Percentiles rank a stretch among this genome's conserved stretches.
phyloP scores from a whole-genome alignment of 1,140 invertebrate genomes.

The Odontomachus brunneus region DNA sequence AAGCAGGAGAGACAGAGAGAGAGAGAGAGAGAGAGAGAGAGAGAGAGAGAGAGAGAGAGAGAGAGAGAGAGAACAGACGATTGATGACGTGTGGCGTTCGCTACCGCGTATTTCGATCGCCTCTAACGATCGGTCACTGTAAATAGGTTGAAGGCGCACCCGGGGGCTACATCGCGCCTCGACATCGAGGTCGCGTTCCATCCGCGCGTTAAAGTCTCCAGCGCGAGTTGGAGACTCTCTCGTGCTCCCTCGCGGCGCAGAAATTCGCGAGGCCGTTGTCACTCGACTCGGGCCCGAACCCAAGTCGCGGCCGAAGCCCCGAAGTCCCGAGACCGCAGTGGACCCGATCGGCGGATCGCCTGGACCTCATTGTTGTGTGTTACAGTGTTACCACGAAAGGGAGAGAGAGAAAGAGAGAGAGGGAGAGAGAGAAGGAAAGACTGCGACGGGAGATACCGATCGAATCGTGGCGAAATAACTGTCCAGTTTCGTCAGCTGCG shows the following conservation, averaged over 20 bases:
- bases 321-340: too few species aligned
- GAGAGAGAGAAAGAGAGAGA: background rate
- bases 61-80: constrained; percentile 12
- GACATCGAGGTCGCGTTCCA: constrained; percentile 54
- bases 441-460: constrained; percentile 26
- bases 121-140: constrained; percentile 59
- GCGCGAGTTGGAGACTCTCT: background rate
- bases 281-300: too few species aligned
- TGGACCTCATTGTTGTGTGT: constrained; percentile 34
- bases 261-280: background rate
- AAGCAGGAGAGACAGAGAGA: too few species aligned
- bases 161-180: constrained; percentile 25
- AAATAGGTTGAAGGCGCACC: constrained; percentile 58
- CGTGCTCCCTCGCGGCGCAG: constrained; percentile 37
- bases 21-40: too few species aligned
- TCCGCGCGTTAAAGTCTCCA: constrained; percentile 42
- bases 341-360: constrained; percentile 17
- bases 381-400: background rate
- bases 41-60: too few species aligned
- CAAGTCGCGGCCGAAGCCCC: too few species aligned
- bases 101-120: constrained; percentile 48
- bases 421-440: background rate
- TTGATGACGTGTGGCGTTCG: constrained; percentile 30
- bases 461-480: constrained; percentile 50
- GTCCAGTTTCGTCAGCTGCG: constrained; percentile 56